Base-by-base conservation (phyloP, 2,113 vertebrate genomes). In the Pipra filicauda region DNA sequence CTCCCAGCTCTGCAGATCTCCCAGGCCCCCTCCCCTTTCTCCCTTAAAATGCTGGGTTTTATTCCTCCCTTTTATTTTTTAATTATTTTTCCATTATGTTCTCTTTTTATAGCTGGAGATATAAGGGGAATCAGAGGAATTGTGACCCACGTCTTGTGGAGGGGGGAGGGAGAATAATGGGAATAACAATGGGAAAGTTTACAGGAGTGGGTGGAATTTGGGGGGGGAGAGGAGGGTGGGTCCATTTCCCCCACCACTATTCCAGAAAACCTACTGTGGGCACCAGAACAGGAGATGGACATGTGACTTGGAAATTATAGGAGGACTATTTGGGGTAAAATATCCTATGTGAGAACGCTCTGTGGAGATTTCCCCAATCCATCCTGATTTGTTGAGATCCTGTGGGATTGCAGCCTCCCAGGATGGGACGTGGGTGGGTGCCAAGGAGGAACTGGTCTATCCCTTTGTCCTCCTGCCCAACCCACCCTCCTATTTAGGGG, bases 1-100 rank as follows among this genome's bases (percentile, higher is more conserved):
- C 99, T 98, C 91, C 85, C 96, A 66, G 84, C 95, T 90, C 93
- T 11, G 86, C 87, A 69, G 67, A 64, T 71, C 95, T 89, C 91
- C 90, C 90, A 94, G 89, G 85, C 80, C 92, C 54, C 74, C 54
- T 69, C 86, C 93, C 70, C 52, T 91, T 71, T 43, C 91, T 59
- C 86, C 76, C 93, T 93, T 62, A 91, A 97, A 97, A 95, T 82
- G 82, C 19, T 93, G 65, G 17, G 18, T 30, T 48, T 46, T 23
- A n/a, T 66, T 52, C 86, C 82, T 54, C 57, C 41, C 95, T 64
- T 64, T 64, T 64, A 64, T 41, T 64, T 64, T 64, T 64, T 92
- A 98, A 97, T 98, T 97, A 96, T 98, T 97, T 97, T 95, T 71
- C 92, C 94, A 89, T 97, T 92, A 96, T 92, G 71, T 37, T 92